Evolutionary conservation across 2,113 vertebrate genomes (phyloP), one percentile per base, ranked within the genome.

Genomic region (Epinephelus lanceolatus): DNA sequence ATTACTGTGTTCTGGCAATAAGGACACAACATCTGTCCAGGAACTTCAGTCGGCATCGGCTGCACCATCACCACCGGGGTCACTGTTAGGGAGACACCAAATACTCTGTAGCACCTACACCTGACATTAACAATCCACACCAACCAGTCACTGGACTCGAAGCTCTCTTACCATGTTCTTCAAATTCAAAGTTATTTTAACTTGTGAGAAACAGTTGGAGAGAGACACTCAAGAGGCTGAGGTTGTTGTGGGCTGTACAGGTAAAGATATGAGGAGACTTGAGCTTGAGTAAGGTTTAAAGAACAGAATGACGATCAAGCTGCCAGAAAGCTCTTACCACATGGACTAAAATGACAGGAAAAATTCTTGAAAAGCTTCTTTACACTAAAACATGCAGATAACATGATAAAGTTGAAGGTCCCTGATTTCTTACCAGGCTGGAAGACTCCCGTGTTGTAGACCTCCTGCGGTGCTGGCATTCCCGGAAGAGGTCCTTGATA

Each of bases 21-120:
- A 11, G 86, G 83, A 83, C 95, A 96, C 5, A 1, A 1, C 80
- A 91, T 89, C 56, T 78, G 89, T n/a, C 76, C 88, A 0, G 94
- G 60, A 23, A 14, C 0, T 0, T 90, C 80, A 0, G 10, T 45
- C 0, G 90, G 83, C 7, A 0, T 0, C 2, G 9, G 33, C 30
- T 74, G 68, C 12, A 90, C 14, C 61, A 92, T 13, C 60, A 93
- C 13, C 67, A 92, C 75, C 45, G 56, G 84, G 17, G 0, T 76
- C 59, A 86, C 92, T 93, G 84, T 45, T 27, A 78, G 8, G 47
- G 51, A 60, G 47, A 67, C 18, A 71, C 30, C 6, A 21, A 67
- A 52, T 42, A 30, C 30, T 30, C 30, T 30, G 30, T 30, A 30
- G 30, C 4, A 30, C 30, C 30, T 0, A 21, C 11, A 45, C 42